Conservation (phyloP, 1,140 invertebrate species). For the Temnothorax curvispinosus region DNA sequence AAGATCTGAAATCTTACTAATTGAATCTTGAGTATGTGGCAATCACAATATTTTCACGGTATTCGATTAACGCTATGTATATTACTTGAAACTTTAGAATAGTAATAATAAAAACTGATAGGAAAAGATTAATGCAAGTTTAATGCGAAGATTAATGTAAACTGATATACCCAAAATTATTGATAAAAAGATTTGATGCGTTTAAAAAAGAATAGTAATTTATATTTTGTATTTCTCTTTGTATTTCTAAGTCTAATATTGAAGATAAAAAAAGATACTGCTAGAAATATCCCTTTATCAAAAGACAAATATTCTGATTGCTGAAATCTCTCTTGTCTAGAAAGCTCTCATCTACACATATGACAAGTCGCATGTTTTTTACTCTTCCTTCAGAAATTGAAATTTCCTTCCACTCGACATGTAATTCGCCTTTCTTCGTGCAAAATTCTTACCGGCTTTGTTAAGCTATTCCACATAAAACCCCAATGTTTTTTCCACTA, state of each 20-base stretch:
- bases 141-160: not conserved
- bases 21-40: not conserved
- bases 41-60: not conserved
- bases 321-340: not conserved
- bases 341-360: not conserved
- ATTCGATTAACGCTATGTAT: not conserved
- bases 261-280: not conserved
- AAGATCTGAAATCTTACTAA: not conserved
- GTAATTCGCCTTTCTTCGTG: not conserved
- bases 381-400: not conserved
- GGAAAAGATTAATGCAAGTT: not conserved
- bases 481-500: not conserved
- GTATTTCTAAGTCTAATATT: not conserved
- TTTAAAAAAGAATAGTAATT: not conserved
- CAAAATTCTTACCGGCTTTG: not conserved
- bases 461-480: not conserved
- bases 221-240: not conserved
- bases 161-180: not conserved
- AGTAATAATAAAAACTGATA: not conserved
- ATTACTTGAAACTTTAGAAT: not conserved
- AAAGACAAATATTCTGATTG: not conserved
- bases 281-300: not conserved
- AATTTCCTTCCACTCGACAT: not conserved
- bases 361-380: not conserved
- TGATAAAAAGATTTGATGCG: not conserved